Percentiles rank a stretch among this genome's conserved stretches.
These are phyloP conservation scores for Crocodylus rhombifer DNA, from an alignment of 2,797 vertebrate species.

Conservation along the genomic window DNA sequence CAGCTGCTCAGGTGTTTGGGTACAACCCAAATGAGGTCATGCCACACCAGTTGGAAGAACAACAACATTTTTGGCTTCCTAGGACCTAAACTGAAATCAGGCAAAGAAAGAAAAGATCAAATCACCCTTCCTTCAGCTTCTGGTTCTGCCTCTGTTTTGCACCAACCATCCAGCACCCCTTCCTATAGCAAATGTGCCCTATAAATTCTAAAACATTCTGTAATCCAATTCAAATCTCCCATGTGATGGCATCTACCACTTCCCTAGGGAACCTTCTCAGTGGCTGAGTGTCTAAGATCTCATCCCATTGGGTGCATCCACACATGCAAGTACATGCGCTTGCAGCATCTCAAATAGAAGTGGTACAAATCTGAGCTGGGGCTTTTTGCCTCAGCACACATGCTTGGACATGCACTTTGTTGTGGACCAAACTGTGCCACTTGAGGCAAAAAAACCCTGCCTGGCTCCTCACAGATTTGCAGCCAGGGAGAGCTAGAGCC, in stretches of 20 bases:
- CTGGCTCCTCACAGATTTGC: too few relatives aligned
- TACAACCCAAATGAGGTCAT: neutral
- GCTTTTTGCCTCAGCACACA: too few relatives aligned
- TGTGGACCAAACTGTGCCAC: too few relatives aligned
- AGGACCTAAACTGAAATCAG: too few relatives aligned
- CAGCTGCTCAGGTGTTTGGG: rapidly evolving
- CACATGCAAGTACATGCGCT: too few relatives aligned
- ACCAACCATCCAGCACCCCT: neutral
- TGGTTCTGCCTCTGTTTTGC: neutral
- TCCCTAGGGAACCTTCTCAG: neutral
- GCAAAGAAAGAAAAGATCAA: neutral
- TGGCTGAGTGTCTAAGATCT: neutral
- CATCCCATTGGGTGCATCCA: too few relatives aligned
- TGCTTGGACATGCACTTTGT: too few relatives aligned
- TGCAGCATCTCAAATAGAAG: too few relatives aligned
- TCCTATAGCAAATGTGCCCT: neutral
- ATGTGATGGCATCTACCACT: neutral
- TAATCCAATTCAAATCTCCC: neutral
- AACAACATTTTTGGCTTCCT: neutral
- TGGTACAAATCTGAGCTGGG: too few relatives aligned
- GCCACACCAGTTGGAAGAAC: rapidly evolving
- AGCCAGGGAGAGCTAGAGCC: too few relatives aligned
- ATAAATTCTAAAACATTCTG: rapidly evolving
- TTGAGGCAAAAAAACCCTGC: too few relatives aligned
- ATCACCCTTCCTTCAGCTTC: neutral